Conservation (phyloP, 2,888 invertebrate species). For the Bimastos eiseni region DNA sequence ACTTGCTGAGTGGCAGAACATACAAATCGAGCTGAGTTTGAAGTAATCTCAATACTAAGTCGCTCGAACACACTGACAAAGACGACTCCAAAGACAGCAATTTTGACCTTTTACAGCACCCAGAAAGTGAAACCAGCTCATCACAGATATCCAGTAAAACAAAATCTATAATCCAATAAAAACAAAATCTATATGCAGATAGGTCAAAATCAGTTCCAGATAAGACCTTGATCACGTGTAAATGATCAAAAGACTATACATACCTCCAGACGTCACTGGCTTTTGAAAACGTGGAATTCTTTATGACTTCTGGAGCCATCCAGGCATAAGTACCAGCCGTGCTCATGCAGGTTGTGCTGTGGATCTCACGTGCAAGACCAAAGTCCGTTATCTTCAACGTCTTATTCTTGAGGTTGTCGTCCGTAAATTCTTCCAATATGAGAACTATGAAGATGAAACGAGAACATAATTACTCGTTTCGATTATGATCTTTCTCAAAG, state of each 20-base stretch:
- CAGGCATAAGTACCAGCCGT: conserved; percentile 97
- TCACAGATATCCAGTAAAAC: no score
- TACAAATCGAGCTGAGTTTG: no score
- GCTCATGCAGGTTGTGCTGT: conserved; percentile 94
- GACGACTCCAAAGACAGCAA: neutral
- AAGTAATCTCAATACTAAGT: neutral
- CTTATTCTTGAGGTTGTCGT: conserved; percentile 78
- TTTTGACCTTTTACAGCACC: no score
- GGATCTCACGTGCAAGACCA: conserved; percentile 90
- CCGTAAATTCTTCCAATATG: conserved; percentile 60
- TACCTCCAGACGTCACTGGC: conserved; percentile 94
- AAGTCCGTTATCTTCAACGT: conserved; percentile 96
- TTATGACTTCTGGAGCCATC: conserved; percentile 98
- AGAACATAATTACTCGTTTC: neutral
- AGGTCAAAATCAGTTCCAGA: conserved; percentile 20
- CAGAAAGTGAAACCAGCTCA: no score
- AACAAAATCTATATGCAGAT: no score
- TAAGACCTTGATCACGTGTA: conserved; percentile 19
- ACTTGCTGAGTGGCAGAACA: no score
- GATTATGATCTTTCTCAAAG: neutral
- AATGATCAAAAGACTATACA: conserved; percentile 42
- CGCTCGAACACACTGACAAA: neutral
- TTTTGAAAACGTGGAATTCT: conserved; percentile 84
- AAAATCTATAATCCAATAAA: no score
- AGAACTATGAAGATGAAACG: conserved; percentile 57